Evolutionary conservation across 37 sponge, comb jelly and placozoan species (phyloP), one percentile per base, ranked within the genome.

Genomic region (Ephydatia muelleri): DNA sequence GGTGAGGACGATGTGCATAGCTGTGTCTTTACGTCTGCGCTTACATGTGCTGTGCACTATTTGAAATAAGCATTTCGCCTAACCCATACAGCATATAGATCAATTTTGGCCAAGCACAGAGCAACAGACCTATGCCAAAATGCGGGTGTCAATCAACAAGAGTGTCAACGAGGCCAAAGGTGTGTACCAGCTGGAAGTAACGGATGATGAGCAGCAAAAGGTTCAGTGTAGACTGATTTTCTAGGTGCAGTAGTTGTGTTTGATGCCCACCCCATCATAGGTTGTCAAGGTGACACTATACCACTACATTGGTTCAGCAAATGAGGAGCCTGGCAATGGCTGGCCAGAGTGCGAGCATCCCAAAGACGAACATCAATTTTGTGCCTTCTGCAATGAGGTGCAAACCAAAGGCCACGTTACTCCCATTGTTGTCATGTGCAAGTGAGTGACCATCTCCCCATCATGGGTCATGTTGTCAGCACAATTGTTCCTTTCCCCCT

Each of bases 341-440:
- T 94, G 94, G 94, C 80, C 94, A 16, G 89, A 85, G 43, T 35
- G 79, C 1, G 89, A 70, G 16, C 38, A 75, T 3, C 91, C 94
- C 30, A 9, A 23, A 0, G 27, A 47, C 47, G 29, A 75, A 40
- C 29, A 26, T 3, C 23, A 43, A 33, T 26, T 91, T 19, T 73
- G 87, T 26, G 67, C 91, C 43, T 26, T 94, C 70, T 28, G 86
- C 37, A 76, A 78, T 30, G 76, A 34, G 43, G 65, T 80, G 9
- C 93, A 89, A 81, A 74, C 83, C 38, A 73, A 34, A 32, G 84
- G 91, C 16, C 85, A 76, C 30, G 84, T 87, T 75, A 83, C 36
- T 67, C 80, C 85, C 33, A 94, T 94, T 77, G 84, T 82, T 22
- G 89, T 94, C 68, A 80, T 90, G 76, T 90, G 94, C 91, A 84